A percentile compares a stretch with the other conserved stretches of the same genome.
phyloP scores from a whole-genome alignment of 1,140 invertebrate species.

The Rhopalosiphum maidis region DNA sequence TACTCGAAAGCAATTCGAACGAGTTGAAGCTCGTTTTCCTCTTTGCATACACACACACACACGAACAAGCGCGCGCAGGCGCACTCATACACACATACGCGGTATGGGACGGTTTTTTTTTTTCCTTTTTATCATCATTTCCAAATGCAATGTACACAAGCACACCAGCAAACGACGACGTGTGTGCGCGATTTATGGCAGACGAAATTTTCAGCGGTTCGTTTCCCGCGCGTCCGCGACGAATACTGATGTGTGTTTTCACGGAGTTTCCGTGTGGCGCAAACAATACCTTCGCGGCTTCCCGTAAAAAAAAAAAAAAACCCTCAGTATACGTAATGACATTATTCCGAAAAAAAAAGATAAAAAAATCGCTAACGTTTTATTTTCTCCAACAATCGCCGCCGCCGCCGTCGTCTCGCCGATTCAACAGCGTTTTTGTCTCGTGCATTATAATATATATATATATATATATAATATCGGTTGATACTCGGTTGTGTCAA shows the following conservation, averaged over 20 bases:
- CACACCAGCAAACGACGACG: too few species aligned
- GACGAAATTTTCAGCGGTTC: constrained; percentile 22
- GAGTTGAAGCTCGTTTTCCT: not conserved
- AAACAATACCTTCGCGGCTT: not conserved
- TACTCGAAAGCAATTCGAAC: constrained; percentile 13
- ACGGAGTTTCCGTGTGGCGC: not conserved
- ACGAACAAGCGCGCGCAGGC: not conserved
- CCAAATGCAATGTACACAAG: not conserved
- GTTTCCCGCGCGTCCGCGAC: not conserved
- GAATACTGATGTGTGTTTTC: constrained; percentile 22
- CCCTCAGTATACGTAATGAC: not conserved
- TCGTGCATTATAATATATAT: not conserved
- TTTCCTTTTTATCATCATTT: not conserved
- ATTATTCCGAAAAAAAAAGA: not conserved
- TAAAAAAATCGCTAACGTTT: not conserved
- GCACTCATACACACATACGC: not conserved
- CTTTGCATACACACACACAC: not conserved
- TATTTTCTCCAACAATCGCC: not conserved
- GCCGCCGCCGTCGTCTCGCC: too few species aligned
- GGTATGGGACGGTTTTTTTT: not conserved
- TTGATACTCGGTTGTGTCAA: not conserved
- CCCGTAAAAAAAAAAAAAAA: not conserved
- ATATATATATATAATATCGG: not conserved
- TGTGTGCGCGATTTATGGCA: not conserved
- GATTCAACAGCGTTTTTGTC: not conserved